Conservation (phyloP, 2,888 invertebrate species). For the Scaptomyza caliginosa region DNA sequence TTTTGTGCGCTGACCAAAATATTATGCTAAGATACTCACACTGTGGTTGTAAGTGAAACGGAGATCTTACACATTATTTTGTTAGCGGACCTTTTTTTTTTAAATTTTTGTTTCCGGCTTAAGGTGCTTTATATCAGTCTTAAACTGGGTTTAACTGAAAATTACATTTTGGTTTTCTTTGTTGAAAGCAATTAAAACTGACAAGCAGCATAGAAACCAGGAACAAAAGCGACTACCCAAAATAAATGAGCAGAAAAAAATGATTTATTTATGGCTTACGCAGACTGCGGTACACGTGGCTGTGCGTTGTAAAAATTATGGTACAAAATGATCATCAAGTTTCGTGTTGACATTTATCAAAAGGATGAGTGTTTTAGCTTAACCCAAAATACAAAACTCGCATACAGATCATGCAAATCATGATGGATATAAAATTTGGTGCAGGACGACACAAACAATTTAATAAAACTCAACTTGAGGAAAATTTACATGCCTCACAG, state of each 20-base stretch:
- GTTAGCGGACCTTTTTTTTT: neutral
- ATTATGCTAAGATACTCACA: neutral
- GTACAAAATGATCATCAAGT: conserved; percentile 48
- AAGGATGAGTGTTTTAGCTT: conserved; percentile 8
- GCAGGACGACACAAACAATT: conserved; percentile 73
- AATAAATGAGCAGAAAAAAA: conserved; percentile 1
- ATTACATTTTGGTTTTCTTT: neutral
- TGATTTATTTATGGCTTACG: conserved; percentile 1
- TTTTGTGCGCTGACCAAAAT: neutral
- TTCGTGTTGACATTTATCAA: conserved; percentile 33
- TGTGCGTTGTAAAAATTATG: conserved; percentile 40
- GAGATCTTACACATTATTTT: neutral
- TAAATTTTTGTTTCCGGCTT: neutral
- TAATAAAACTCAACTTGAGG: conserved; percentile 75
- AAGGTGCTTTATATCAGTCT: neutral
- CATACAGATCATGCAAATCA: conserved; percentile 69
- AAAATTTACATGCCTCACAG: conserved; percentile 73
- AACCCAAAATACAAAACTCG: conserved; percentile 11
- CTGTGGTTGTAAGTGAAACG: neutral
- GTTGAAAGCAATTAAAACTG: conserved; percentile 20
- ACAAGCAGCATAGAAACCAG: conserved; percentile 20
- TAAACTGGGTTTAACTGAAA: neutral
- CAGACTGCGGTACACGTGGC: conserved; percentile 35
- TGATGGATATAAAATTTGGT: conserved; percentile 72
- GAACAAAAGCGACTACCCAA: neutral